A percentile compares a stretch with the other conserved stretches of the same genome.
Evolutionary conservation across 2,888 invertebrate genomes (phyloP).

Genomic region (Timema podura): DNA sequence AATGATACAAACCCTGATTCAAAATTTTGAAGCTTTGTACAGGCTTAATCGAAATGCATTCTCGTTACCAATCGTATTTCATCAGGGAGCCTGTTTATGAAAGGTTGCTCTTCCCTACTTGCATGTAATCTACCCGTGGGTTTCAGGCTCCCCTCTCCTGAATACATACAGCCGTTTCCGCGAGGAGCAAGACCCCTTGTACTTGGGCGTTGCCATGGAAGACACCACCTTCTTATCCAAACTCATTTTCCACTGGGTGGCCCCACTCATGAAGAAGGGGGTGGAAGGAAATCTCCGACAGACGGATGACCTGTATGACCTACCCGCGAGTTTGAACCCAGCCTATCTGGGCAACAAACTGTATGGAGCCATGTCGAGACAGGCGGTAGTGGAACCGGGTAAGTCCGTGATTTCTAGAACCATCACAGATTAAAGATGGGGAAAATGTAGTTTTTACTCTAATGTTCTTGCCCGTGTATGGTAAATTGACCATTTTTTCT

Average conservation of each 20-base stretch:
- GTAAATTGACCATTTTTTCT: too few relatives aligned
- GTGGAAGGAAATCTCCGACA: conserved; percentile 63
- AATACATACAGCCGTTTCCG: conserved; percentile 59
- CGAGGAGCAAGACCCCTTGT: conserved; percentile 60
- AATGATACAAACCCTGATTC: too few relatives aligned
- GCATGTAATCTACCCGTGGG: neutral
- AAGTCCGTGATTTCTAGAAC: conserved; percentile 10
- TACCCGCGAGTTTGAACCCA: conserved; percentile 64
- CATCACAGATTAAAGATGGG: too few relatives aligned
- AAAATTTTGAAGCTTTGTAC: too few relatives aligned
- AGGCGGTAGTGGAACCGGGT: conserved; percentile 40
- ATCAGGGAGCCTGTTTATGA: too few relatives aligned
- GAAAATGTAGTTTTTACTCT: too few relatives aligned
- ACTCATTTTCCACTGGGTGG: conserved; percentile 84
- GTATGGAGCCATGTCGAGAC: conserved; percentile 51
- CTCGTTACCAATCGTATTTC: too few relatives aligned
- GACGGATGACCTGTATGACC: conserved; percentile 77
- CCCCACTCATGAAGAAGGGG: conserved; percentile 79
- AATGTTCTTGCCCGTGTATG: too few relatives aligned
- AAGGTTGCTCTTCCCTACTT: conserved; percentile 22
- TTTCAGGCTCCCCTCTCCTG: conserved; percentile 21
- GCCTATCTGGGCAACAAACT: conserved; percentile 57
- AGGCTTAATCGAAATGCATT: too few relatives aligned
- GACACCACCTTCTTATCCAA: conserved; percentile 64
- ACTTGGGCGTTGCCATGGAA: conserved; percentile 81